phyloP scores from a whole-genome alignment of 2,888 invertebrate genomes.

The Nemurella pictetii region DNA sequence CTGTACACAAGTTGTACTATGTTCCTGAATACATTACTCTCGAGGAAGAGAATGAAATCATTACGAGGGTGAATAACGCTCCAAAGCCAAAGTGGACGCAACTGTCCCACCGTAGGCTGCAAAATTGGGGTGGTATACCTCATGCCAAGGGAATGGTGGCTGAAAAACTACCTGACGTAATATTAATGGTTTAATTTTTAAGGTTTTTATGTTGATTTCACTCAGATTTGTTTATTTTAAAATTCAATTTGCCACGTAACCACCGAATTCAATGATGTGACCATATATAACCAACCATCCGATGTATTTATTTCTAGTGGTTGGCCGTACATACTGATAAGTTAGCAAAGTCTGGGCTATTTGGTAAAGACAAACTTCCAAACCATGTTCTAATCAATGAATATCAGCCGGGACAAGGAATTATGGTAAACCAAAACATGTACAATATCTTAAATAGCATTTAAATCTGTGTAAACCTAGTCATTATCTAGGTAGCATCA shows the following conservation, averaged over 20 bases:
- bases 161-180: constrained; percentile 74
- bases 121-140: constrained; percentile 97
- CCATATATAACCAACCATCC: neutral
- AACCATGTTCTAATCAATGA: constrained; percentile 97
- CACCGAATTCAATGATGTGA: neutral
- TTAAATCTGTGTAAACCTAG: no score
- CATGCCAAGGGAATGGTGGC: constrained; percentile 92
- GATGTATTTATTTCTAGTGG: constrained; percentile 62
- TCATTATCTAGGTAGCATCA: no score
- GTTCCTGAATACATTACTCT: constrained; percentile 83
- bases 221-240: neutral
- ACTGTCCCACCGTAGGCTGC: constrained; percentile 85
- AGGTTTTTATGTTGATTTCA: neutral
- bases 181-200: no score
- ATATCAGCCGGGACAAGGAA: constrained; percentile 90
- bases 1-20: constrained; percentile 66
- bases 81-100: constrained; percentile 97
- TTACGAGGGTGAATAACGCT: constrained; percentile 72
- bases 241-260: neutral
- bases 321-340: constrained; percentile 70
- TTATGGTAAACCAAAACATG: constrained; percentile 66
- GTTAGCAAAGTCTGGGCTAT: constrained; percentile 68
- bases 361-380: constrained; percentile 68
- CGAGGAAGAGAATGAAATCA: constrained; percentile 70
- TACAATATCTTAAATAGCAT: neutral